These are phyloP conservation scores for Phyto melanocephala DNA, from an alignment of 2,888 invertebrate genomes.

Conservation along the genomic window DNA sequence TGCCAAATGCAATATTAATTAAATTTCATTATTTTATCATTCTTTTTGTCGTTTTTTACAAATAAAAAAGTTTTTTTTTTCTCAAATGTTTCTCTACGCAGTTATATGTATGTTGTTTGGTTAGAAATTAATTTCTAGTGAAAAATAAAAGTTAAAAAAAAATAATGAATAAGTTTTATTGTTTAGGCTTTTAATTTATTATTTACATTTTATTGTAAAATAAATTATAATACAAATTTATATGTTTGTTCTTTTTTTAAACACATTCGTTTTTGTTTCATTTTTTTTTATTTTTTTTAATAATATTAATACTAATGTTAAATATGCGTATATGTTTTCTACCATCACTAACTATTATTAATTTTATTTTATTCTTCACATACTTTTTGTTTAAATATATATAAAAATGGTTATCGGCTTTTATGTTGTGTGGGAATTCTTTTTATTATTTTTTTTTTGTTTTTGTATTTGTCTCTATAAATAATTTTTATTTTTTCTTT, in stretches of 20 bases:
- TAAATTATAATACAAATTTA: conserved; percentile 62
- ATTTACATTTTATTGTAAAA: conserved; percentile 58
- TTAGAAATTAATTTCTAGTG: not conserved
- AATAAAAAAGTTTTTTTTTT: conserved; percentile 26
- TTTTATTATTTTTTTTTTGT: too few species aligned
- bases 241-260: conserved; percentile 57
- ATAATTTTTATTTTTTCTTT: conserved; percentile 32
- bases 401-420: conserved; percentile 47
- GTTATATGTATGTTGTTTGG: not conserved
- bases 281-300: conserved; percentile 12
- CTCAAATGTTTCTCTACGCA: conserved; percentile 41
- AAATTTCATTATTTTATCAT: not conserved
- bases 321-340: conserved; percentile 59
- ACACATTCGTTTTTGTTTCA: too few species aligned
- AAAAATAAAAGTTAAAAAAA: not conserved
- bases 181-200: conserved; percentile 32
- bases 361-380: not conserved
- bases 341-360: conserved; percentile 51
- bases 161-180: conserved; percentile 29
- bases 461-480: not conserved
- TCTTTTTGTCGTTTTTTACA: conserved; percentile 46
- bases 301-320: conserved; percentile 46
- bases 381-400: not conserved
- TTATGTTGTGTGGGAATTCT: not conserved
- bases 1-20: conserved; percentile 31